These are phyloP conservation scores for Gnathonemus echidnorhynchus DNA, from an alignment of 2,113 vertebrate genomes.

Conservation along the genomic window DNA sequence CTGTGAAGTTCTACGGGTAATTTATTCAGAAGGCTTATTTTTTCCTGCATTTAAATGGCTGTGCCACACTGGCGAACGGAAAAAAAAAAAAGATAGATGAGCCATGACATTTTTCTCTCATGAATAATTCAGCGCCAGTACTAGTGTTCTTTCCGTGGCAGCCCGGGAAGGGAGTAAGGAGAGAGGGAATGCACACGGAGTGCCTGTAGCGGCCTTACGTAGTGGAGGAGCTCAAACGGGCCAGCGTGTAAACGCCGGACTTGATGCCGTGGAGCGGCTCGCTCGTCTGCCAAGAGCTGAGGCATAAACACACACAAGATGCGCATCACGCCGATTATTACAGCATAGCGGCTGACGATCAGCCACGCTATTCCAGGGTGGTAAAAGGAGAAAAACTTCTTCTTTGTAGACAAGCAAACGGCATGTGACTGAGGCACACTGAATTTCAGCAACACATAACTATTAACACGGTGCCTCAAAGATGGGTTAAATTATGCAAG, in stretches of 20 bases:
- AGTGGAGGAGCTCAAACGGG: constrained; percentile 38
- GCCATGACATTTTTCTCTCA: not conserved
- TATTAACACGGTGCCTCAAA: not conserved
- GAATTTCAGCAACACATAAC: not conserved
- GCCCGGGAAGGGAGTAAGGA: not conserved
- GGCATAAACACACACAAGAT: constrained; percentile 10
- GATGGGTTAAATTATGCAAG: not conserved
- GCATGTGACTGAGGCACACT: not conserved
- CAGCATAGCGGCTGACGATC: not conserved
- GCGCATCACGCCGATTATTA: not conserved
- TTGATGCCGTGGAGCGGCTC: constrained; percentile 41
- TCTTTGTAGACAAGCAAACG: not conserved
- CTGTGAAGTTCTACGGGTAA: not conserved
- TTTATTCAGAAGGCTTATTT: not conserved
- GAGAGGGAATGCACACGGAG: not conserved
- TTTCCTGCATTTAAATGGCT: not conserved
- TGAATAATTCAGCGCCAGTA: not conserved
- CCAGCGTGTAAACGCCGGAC: constrained; percentile 38
- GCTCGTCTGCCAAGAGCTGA: constrained; percentile 42
- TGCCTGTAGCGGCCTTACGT: constrained; percentile 35
- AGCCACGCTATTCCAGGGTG: not conserved
- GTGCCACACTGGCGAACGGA: not conserved
- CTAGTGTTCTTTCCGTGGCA: not conserved
- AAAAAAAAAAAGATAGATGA: not conserved
- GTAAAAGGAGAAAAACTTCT: not conserved